Evolutionary conservation across 2,113 vertebrate species (phyloP).

Genomic region (Illadopsis cleaveri): DNA sequence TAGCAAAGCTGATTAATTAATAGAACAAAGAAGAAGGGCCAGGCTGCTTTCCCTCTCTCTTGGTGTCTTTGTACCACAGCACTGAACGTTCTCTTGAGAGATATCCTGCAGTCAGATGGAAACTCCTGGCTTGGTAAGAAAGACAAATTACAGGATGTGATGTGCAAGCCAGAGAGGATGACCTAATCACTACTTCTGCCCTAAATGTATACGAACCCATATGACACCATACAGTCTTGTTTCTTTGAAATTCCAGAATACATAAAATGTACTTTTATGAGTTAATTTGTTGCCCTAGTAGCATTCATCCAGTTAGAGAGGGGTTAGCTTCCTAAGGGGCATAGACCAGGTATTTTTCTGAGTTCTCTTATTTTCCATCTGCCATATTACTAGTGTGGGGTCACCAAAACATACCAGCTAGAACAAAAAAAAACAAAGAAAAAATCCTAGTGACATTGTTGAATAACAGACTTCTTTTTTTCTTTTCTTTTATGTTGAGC

Average conservation of each 20-base stretch:
- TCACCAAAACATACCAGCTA: not conserved
- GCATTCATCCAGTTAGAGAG: not conserved
- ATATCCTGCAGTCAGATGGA: not conserved
- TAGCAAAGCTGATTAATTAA: not conserved
- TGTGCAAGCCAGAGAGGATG: not conserved
- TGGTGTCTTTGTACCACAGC: not conserved
- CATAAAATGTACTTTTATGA: not conserved
- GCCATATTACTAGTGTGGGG: not conserved
- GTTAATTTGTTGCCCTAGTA: not conserved
- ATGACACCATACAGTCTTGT: not conserved
- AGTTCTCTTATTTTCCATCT: not conserved
- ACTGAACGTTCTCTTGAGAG: not conserved
- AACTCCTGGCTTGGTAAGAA: not conserved
- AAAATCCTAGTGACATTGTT: accelerated
- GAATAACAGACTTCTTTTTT: not conserved
- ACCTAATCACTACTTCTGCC: not conserved
- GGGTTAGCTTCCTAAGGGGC: not conserved
- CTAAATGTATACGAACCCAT: not conserved
- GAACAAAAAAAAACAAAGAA: not conserved
- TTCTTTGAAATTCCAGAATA: not conserved
- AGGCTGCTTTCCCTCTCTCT: not conserved
- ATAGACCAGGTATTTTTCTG: not conserved
- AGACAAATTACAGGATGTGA: not conserved
- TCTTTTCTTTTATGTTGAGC: not conserved
- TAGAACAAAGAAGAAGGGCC: not conserved